Conservation (phyloP, 2,113 vertebrate species). For the Notechis scutatus region DNA sequence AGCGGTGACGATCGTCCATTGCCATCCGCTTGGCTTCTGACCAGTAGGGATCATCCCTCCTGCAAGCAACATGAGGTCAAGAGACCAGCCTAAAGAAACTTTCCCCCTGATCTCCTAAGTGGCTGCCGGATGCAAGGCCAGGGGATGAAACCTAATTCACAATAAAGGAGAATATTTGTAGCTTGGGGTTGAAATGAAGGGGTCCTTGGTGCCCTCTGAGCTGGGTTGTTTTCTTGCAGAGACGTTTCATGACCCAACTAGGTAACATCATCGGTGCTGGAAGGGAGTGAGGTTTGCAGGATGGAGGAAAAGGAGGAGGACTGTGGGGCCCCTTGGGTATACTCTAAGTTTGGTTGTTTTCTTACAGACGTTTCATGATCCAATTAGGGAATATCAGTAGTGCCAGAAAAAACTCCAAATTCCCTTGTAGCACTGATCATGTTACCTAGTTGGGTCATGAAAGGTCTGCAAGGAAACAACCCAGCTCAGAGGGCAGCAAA, state of each 20-base stretch:
- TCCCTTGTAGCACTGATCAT: background rate
- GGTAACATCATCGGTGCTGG: background rate
- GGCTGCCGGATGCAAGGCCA: background rate
- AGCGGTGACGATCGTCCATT: conserved; percentile 87
- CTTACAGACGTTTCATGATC: background rate
- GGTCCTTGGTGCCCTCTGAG: background rate
- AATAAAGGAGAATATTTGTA: background rate
- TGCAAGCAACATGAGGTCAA: conserved; percentile 23
- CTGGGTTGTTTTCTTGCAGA: background rate
- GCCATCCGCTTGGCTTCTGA: conserved; percentile 84
- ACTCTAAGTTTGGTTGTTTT: background rate
- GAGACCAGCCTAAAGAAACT: no score
- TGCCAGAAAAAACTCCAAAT: background rate
- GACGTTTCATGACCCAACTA: background rate
- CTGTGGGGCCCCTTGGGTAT: background rate
- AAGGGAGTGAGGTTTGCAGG: background rate
- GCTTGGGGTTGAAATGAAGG: background rate
- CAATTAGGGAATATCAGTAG: background rate
- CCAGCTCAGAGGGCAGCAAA: background rate
- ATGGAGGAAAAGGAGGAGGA: background rate
- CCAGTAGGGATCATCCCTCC: conserved; percentile 89
- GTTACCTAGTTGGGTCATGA: background rate
- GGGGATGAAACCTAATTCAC: background rate
- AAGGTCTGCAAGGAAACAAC: background rate
- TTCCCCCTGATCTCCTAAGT: no score